Percentiles rank a stretch among this genome's conserved stretches.
Evolutionary conservation across 2,113 vertebrate genomes (phyloP).

Genomic region (Pycnonotus jocosus): DNA sequence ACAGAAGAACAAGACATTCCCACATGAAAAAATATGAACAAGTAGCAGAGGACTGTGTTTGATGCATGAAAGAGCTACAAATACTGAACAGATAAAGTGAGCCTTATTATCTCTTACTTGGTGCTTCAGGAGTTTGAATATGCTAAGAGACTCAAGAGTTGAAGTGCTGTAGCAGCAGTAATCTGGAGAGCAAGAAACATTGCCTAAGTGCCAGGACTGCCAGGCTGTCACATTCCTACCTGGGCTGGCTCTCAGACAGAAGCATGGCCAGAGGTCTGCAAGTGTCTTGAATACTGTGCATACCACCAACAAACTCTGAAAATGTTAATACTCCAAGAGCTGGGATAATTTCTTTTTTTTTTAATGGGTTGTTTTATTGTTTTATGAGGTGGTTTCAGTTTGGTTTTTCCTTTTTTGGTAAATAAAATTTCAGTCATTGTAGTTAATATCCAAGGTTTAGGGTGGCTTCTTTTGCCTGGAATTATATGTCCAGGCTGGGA

Average conservation of each 20-base stretch:
- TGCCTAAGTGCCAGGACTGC: not conserved
- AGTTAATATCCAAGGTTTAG: not conserved
- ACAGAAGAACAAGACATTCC: conserved; percentile 12
- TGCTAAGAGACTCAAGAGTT: conserved; percentile 11
- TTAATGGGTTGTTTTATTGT: not conserved
- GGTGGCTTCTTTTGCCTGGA: not conserved
- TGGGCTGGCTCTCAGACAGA: conserved; percentile 28
- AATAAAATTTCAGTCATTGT: not conserved
- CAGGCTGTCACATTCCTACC: conserved; percentile 56
- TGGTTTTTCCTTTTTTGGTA: too few relatives aligned
- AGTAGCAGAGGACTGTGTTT: not conserved
- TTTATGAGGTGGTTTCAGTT: not conserved
- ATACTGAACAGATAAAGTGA: conserved; percentile 37
- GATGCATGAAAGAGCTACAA: conserved; percentile 24
- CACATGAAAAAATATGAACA: not conserved
- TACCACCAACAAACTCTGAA: not conserved
- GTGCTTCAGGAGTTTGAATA: conserved; percentile 10
- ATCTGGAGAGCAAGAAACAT: conserved; percentile 50
- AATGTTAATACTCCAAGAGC: not conserved
- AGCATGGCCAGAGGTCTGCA: not conserved
- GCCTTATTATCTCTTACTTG: conserved; percentile 8
- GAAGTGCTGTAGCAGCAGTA: conserved; percentile 20
- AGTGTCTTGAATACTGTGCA: not conserved
- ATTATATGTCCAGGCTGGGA: not conserved
- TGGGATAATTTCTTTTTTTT: not conserved